These are phyloP conservation scores for Salvelinus sp. DNA, from an alignment of 2,113 vertebrate genomes.

Conservation along the genomic window DNA sequence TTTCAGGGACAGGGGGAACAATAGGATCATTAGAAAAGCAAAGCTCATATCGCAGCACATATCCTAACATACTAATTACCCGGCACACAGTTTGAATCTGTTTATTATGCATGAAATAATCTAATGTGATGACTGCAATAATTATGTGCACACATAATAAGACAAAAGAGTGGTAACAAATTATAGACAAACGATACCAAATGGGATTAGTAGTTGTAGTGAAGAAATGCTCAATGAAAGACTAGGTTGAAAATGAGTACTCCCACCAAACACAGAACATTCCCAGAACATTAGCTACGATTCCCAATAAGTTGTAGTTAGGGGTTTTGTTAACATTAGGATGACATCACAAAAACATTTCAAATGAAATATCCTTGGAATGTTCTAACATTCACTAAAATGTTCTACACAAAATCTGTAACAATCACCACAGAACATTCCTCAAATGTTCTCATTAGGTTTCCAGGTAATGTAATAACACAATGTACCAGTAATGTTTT, in stretches of 20 bases:
- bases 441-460: too few species aligned
- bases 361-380: too few species aligned
- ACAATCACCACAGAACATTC: too few species aligned
- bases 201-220: slow-evolving; percentile 75
- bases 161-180: slow-evolving; percentile 74
- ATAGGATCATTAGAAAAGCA: slow-evolving; percentile 39
- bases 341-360: too few species aligned
- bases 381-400: too few species aligned
- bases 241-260: slow-evolving; percentile 18
- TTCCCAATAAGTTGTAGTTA: too few species aligned
- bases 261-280: too few species aligned
- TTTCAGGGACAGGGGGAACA: slow-evolving; percentile 57
- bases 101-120: slow-evolving; percentile 77
- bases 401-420: too few species aligned
- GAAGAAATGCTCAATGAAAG: slow-evolving; percentile 45
- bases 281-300: too few species aligned
- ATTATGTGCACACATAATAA: slow-evolving; percentile 71
- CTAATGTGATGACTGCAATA: slow-evolving; percentile 75
- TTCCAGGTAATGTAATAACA: too few species aligned
- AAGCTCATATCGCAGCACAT: slow-evolving; percentile 55
- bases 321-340: too few species aligned
- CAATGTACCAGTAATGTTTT: too few species aligned
- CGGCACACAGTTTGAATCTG: slow-evolving; percentile 69
- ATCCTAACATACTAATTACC: slow-evolving; percentile 73
- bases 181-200: slow-evolving; percentile 64